These are phyloP conservation scores for Prionace glauca DNA, from an alignment of 2,797 vertebrate species.

Conservation along the genomic window DNA sequence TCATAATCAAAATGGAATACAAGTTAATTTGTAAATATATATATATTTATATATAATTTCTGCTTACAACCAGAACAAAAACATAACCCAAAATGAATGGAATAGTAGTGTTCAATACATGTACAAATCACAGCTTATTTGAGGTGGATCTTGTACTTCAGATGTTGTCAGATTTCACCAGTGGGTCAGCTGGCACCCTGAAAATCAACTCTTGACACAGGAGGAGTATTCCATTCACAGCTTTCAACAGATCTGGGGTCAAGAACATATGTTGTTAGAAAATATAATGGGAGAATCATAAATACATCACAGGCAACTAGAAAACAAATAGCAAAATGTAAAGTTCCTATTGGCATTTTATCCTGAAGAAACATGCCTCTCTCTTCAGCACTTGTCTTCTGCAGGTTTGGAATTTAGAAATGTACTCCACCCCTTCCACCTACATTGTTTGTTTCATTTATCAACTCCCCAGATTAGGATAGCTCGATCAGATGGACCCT, in stretches of 20 bases:
- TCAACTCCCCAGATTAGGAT: background rate
- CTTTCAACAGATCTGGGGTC: background rate
- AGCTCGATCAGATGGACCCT: background rate
- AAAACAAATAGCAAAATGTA: background rate
- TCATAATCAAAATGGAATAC: constrained; percentile 36
- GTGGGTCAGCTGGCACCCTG: background rate
- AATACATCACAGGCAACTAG: background rate
- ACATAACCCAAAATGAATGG: background rate
- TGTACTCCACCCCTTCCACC: too few species aligned
- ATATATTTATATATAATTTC: background rate
- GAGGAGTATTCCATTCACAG: constrained; percentile 32
- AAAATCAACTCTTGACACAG: constrained; percentile 2
- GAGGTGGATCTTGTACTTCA: constrained; percentile 42
- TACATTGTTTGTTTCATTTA: too few species aligned
- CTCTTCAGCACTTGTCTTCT: background rate
- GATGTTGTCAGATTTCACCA: background rate
- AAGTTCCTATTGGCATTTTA: background rate
- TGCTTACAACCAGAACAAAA: constrained; percentile 19
- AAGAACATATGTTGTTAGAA: background rate
- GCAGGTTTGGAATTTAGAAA: background rate
- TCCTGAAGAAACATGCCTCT: background rate
- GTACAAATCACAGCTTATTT: constrained; percentile 62
- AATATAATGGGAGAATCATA: background rate
- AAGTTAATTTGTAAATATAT: constrained; percentile 6
- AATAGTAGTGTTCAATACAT: constrained; percentile 66